Evolutionary conservation across 2,113 vertebrate genomes (phyloP).

Genomic region (Danio rerio): DNA sequence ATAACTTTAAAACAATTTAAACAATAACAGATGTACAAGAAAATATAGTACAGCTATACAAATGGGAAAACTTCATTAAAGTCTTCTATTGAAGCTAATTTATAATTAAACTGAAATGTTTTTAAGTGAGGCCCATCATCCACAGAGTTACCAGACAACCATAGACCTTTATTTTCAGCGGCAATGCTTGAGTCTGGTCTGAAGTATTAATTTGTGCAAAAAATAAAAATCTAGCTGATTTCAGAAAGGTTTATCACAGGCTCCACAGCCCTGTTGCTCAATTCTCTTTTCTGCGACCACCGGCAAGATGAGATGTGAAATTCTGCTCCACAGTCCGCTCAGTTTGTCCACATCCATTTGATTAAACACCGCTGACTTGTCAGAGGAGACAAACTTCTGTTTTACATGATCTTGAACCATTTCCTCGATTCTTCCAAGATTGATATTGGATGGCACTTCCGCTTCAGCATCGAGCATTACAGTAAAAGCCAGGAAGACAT

Average conservation of each 20-base stretch:
- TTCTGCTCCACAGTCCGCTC: slow-evolving; percentile 80
- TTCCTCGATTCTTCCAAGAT: slow-evolving; percentile 82
- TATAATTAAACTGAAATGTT: too few relatives aligned
- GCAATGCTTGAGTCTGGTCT: too few relatives aligned
- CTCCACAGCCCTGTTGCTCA: slow-evolving; percentile 65
- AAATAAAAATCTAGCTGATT: not conserved
- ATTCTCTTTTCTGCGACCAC: slow-evolving; percentile 66
- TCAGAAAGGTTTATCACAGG: not conserved
- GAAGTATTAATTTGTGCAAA: not conserved
- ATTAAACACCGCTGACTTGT: slow-evolving; percentile 66
- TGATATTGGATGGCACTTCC: slow-evolving; percentile 66
- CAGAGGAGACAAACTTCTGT: slow-evolving; percentile 72
- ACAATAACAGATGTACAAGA: not conserved
- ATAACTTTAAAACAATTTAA: slow-evolving; percentile 7
- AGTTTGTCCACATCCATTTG: slow-evolving; percentile 79
- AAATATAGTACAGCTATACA: not conserved
- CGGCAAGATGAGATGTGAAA: slow-evolving; percentile 80
- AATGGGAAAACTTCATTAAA: not conserved
- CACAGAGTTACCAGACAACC: too few relatives aligned
- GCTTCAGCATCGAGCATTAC: slow-evolving; percentile 83
- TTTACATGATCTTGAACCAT: slow-evolving; percentile 88
- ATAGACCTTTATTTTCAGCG: too few relatives aligned
- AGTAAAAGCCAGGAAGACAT: slow-evolving; percentile 85
- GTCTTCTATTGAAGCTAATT: not conserved
- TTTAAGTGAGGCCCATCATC: too few relatives aligned